A percentile compares a stretch with the other conserved stretches of the same genome.
Evolutionary conservation across 2,797 vertebrate genomes (phyloP).

Genomic region (Enoplosus armatus): DNA sequence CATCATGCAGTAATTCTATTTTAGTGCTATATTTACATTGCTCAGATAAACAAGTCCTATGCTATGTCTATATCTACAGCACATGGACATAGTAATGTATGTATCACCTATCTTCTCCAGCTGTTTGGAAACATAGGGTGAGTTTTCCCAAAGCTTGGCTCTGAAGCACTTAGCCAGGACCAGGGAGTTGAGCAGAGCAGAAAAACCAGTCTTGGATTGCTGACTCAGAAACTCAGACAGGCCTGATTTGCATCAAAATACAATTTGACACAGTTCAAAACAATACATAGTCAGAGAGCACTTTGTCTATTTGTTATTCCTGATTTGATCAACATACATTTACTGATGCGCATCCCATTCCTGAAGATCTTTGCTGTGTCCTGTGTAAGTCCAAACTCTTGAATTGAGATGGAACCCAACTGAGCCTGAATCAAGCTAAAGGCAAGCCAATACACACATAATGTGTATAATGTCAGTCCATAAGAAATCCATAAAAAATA

Average conservation of each 20-base stretch:
- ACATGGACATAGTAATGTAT: background rate
- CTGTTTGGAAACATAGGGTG: constrained; percentile 93
- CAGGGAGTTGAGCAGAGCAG: constrained; percentile 89
- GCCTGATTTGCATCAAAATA: constrained; percentile 83
- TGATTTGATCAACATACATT: constrained; percentile 85
- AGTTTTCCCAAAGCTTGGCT: constrained; percentile 97
- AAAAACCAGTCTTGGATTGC: constrained; percentile 86
- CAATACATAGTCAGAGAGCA: background rate
- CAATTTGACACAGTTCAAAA: background rate
- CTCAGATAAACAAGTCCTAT: background rate
- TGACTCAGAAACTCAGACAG: constrained; percentile 92
- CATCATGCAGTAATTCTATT: background rate
- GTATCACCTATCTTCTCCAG: constrained; percentile 96
- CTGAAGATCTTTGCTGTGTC: constrained; percentile 96
- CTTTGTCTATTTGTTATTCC: background rate
- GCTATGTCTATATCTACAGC: background rate
- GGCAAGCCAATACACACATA: constrained; percentile 8
- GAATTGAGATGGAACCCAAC: constrained; percentile 92
- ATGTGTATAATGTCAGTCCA: background rate
- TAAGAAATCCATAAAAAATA: background rate
- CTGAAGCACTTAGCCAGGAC: constrained; percentile 96
- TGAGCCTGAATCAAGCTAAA: constrained; percentile 97
- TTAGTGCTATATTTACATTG: background rate
- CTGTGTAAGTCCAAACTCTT: constrained; percentile 96
- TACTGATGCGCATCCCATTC: constrained; percentile 92